phyloP scores from a whole-genome alignment of 2,888 invertebrate species.

The Chrysolina oricalcia region DNA sequence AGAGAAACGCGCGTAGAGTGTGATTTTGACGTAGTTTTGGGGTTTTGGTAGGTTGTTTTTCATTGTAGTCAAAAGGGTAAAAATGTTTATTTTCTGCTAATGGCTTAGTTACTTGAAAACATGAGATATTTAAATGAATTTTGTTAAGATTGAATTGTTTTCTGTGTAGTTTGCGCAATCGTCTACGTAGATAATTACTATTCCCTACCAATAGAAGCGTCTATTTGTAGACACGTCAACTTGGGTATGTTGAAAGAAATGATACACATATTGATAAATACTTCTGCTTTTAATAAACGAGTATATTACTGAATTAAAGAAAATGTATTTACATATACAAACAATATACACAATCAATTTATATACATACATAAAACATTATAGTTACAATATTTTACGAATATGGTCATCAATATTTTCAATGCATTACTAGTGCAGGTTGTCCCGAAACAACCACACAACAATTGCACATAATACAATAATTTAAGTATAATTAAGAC shows the following conservation, averaged over 20 bases:
- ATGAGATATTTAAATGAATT: too few species aligned
- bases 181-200: too few species aligned
- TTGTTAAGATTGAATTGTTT: too few species aligned
- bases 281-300: constrained; percentile 70
- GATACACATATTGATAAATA: constrained; percentile 59
- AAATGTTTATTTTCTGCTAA: too few species aligned
- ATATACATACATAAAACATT: constrained; percentile 72
- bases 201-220: too few species aligned
- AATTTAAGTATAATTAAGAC: constrained; percentile 74
- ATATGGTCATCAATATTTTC: constrained; percentile 64
- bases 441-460: constrained; percentile 65
- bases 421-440: constrained; percentile 67
- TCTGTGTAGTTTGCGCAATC: too few species aligned
- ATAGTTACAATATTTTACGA: constrained; percentile 67
- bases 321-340: constrained; percentile 73
- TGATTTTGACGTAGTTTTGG: too few species aligned
- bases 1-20: too few species aligned
- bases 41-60: too few species aligned
- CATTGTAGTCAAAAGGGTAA: too few species aligned
- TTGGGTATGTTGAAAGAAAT: not conserved
- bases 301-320: constrained; percentile 72
- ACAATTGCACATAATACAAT: constrained; percentile 69
- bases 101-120: too few species aligned
- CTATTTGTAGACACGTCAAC: not conserved
- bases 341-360: constrained; percentile 73